Evolutionary conservation across 1,140 invertebrate species (phyloP), one percentile per base, ranked within the genome.

Genomic region (Varroa destructor): DNA sequence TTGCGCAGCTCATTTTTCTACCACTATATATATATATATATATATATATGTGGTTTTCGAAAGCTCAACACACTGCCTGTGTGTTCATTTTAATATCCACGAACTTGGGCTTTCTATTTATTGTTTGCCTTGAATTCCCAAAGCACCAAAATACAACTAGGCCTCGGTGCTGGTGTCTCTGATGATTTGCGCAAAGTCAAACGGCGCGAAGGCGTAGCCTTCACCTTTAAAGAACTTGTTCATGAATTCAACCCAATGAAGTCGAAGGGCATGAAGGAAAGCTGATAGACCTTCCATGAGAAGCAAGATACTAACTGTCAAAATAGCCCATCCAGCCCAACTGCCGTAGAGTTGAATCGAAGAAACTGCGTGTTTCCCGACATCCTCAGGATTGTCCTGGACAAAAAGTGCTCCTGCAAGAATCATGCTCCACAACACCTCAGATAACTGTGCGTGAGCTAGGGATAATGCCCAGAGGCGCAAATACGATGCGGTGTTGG

Each of bases 231-330:
- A 82, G 73, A 82, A 82, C 74, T 82, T 82, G 46, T 78, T 80
- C 74, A 85, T 85, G 79, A 87, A 87, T 79, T 87, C 86, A 73
- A 87, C 85, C 95, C 95, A 99, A 81, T 99, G 96, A 73, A 99
- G 84, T 84, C 94, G 89, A 72, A 98, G 85, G 1, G 93, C 95
- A 79, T 98, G 95, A 72, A 98, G 84, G 83, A 98, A 98, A 61
- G 95, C 95, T 43, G 93, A 97, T 0, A 98, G 82, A 1, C 95
- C 95, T 84, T 98, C 94, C 94, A 97, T 93, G 79, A 92, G 81
- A 72, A 97, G 86, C 74, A 97, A 83, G 82, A 94, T 88, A 77
- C 86, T 87, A 64, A 97, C 78, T 6, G 91, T 91, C 77, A 93
- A 86, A 72, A 86, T 81, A 14, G 89, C 86, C 90, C 93, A 97